These are phyloP conservation scores for Stictonetta naevosa DNA, from an alignment of 2,113 vertebrate genomes.

Conservation along the genomic window DNA sequence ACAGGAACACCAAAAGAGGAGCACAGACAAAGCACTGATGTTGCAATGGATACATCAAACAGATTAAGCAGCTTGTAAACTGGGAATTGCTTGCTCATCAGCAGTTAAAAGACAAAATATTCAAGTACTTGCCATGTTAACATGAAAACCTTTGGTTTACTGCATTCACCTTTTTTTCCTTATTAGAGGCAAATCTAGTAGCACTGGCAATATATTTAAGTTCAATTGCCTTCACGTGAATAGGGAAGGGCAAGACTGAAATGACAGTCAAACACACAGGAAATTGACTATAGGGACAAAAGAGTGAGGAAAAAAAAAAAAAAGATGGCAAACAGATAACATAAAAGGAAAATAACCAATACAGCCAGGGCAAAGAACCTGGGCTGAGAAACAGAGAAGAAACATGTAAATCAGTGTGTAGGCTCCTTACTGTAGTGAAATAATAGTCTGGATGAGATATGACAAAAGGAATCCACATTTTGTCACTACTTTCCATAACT, in stretches of 20 bases:
- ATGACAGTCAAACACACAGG: neutral
- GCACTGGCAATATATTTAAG: neutral
- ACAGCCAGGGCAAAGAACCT: neutral
- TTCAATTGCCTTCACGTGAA: neutral
- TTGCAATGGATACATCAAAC: neutral
- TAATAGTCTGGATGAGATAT: neutral
- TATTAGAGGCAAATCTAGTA: neutral
- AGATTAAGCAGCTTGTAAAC: constrained; percentile 11
- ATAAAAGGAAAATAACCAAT: neutral
- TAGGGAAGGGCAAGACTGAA: neutral
- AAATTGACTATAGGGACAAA: neutral
- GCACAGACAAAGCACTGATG: neutral
- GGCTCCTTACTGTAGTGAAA: neutral
- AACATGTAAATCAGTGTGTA: neutral
- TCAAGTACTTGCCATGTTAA: neutral
- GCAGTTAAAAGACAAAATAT: neutral
- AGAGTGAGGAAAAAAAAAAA: neutral
- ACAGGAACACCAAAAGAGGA: neutral
- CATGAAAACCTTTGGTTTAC: neutral
- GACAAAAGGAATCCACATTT: neutral
- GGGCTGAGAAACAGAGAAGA: neutral
- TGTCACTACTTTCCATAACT: neutral
- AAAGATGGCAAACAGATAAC: neutral
- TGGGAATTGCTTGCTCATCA: neutral
- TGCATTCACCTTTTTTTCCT: neutral